Evolutionary conservation across 2,888 invertebrate species (phyloP), one percentile per base, ranked within the genome.

Genomic region (Chaetogeoica ovagalla): DNA sequence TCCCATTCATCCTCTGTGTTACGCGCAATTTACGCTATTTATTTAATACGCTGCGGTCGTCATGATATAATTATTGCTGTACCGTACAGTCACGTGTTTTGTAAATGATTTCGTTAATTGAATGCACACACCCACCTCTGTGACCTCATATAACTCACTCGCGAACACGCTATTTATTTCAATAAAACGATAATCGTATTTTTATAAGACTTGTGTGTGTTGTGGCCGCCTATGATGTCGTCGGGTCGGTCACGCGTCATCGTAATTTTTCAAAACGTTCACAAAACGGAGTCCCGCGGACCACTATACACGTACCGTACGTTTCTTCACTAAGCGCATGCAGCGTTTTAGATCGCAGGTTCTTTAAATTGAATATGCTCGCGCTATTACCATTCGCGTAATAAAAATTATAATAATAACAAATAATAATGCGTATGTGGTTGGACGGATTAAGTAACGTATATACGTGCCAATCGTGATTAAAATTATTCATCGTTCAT

Each of bases 401-500:
- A 63, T 57, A 57, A 70, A 39, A 30, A 30, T 30, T 30, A 30
- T 30, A 30, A 30, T 30, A 30, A 30, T 30, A 30, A 30, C 30
- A 30, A 63, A 30, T 52, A 62, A 73, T 48, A 48, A 72, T 48
- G 39, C 48, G 39, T 23, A 30, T 52, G 21, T 17, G 60, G 60
- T 69, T 37, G 52, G 77, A 57, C 69, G 77, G 77, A 70, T 79
- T 79, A 71, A 79, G 79, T 71, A 79, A 79, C 63, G 30, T 30
- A 71, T 30, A 71, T 65, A 71, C 79, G 79, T 30, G 70, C 70
- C 70, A 71, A 63, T 71, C 79, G 79, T 79, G 79, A 79, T 79
- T 70, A 63, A 79, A 79, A 79, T 79, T 48, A 13, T 48, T 71
- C 79, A 71, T 63, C 63, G 79, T 79, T 79, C 79, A 79, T 79